Base-by-base conservation (phyloP, 2,797 vertebrate genomes). In the Delichon dasypus region DNA sequence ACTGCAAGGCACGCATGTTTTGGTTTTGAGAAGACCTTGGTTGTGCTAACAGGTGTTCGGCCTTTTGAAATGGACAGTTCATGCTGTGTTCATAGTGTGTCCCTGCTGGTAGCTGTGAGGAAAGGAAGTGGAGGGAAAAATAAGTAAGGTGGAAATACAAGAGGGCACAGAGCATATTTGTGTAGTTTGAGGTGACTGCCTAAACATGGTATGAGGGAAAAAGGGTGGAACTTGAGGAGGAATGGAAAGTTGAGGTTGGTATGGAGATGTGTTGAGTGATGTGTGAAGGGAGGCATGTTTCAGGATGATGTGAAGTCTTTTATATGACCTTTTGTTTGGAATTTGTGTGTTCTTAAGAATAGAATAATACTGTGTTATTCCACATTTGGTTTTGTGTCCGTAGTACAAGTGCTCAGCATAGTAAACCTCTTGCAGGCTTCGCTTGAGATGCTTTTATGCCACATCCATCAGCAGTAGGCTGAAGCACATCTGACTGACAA, bases 381-480 rank as follows among this genome's bases (percentile, higher is more conserved):
- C 6, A 5, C 0, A 0, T 55, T 44, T 58, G 42, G 3, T 34
- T 84, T 55, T 62, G 21, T 67, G 66, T 58, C 30, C 3, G 3
- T 55, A 84, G 17, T 74, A 3, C 27, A 64, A 51, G 14, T 48
- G 38, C 18, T 85, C 20, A 74, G 50, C 1, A 0, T 13, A 38
- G 57, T 62, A 88, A 88, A 66, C 7, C 5, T 89, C 22, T 44
- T 89, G 8, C 36, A 73, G 60, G 20, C n/a, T 45, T 78, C 27
- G 7, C 18, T 85, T 82, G 36, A 62, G n/a, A 30, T 85, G 29
- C 29, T 70, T 68, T 57, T 88, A 51, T 47, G 38, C 30, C 40
- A 23, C 20, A 54, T 54, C 32, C 22, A 9, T 45, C 23, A 51
- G 38, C 1, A 0, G 5, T 4, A 25, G 54, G 40, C 47, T 66